These are phyloP conservation scores for Actias luna DNA, from an alignment of 2,888 invertebrate species.

Conservation along the genomic window DNA sequence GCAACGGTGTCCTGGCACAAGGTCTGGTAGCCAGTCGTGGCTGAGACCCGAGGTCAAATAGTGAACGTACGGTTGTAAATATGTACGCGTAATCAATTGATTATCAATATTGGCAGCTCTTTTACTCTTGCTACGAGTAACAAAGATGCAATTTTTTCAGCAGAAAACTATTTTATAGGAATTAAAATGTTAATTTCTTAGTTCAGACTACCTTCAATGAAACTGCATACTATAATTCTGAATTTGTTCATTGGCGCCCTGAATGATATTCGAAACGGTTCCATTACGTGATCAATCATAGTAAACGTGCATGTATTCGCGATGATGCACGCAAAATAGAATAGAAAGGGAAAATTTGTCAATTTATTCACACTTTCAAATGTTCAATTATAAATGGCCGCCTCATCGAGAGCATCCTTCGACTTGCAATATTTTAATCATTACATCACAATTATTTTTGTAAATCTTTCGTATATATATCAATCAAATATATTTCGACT, in stretches of 20 bases:
- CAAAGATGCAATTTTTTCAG: slow-evolving; percentile 21
- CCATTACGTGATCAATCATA: slow-evolving; percentile 17
- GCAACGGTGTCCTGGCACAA: slow-evolving; percentile 59
- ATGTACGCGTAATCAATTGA: slow-evolving; percentile 53
- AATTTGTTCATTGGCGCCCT: slow-evolving; percentile 5
- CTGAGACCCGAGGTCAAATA: slow-evolving; percentile 61
- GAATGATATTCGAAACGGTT: slow-evolving; percentile 8
- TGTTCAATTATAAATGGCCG: slow-evolving; percentile 27
- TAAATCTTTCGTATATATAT: neutral
- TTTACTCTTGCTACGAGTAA: slow-evolving; percentile 27
- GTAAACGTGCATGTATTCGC: slow-evolving; percentile 9
- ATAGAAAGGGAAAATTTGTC: slow-evolving; percentile 26
- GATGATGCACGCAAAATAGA: slow-evolving; percentile 28
- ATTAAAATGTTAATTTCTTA: slow-evolving; percentile 6
- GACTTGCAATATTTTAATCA: neutral
- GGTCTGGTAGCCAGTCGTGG: slow-evolving; percentile 57
- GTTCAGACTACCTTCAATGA: neutral
- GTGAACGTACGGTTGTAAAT: slow-evolving; percentile 68
- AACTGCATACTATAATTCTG: neutral
- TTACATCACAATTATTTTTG: neutral
- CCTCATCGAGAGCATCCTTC: slow-evolving; percentile 18
- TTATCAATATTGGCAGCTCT: slow-evolving; percentile 31
- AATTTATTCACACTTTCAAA: slow-evolving; percentile 15
- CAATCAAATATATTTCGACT: neutral
- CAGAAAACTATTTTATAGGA: slow-evolving; percentile 12